phyloP scores from a whole-genome alignment of 1,140 invertebrate species.

The honey bee (Apis mellifera) region Amel_HAv3.1 CM009933.2:6797501-6798000 shows the following conservation, averaged over 20 bases:
- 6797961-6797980: neutral
- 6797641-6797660: no score
- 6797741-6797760: no score
- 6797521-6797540: no score
- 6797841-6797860: neutral
- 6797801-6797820: neutral
- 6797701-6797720: neutral
- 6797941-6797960: neutral
- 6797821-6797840: neutral
- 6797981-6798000: neutral
- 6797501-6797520: neutral
- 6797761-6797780: neutral
- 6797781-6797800: neutral
- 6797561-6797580: no score
- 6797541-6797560: neutral
- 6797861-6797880: neutral
- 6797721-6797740: neutral
- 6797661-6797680: neutral
- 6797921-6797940: slow-evolving; percentile 10
- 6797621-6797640: neutral
- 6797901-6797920: slow-evolving; percentile 14
- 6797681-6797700: neutral
- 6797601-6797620: no score
- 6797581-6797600: neutral
- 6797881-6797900: neutral